These are phyloP conservation scores for Phasianus colchicus DNA, from an alignment of 2,113 vertebrate species.

Conservation along the genomic window DNA sequence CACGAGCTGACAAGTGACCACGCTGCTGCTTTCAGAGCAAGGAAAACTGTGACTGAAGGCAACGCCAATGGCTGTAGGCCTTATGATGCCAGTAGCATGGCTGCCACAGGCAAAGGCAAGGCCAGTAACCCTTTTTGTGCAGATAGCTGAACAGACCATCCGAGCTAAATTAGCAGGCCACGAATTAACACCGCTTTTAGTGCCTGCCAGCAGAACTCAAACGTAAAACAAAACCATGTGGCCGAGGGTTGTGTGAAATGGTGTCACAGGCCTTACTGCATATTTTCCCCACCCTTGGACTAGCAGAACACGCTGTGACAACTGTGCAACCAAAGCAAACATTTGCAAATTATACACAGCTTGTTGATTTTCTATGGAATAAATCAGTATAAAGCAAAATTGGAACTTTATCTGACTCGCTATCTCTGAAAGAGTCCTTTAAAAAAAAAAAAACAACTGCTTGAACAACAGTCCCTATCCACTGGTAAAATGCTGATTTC, in stretches of 20 bases:
- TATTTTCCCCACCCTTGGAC: slow-evolving; percentile 20
- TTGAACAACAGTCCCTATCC: neutral
- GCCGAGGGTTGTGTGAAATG: slow-evolving; percentile 29
- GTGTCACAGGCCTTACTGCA: slow-evolving; percentile 39
- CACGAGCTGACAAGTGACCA: neutral
- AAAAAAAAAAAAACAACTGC: slow-evolving; percentile 4
- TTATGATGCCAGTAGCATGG: fast-evolving
- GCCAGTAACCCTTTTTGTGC: neutral
- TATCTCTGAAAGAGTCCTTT: neutral
- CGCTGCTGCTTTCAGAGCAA: neutral
- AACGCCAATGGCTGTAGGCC: neutral
- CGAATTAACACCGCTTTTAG: slow-evolving; percentile 41
- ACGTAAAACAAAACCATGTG: slow-evolving; percentile 64
- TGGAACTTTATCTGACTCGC: neutral
- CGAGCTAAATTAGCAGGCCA: slow-evolving; percentile 39
- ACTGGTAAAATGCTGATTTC: neutral
- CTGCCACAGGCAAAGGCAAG: neutral
- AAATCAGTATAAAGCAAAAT: neutral
- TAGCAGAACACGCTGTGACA: slow-evolving; percentile 47
- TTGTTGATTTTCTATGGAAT: slow-evolving; percentile 35
- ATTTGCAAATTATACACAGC: slow-evolving; percentile 46
- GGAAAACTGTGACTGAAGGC: neutral
- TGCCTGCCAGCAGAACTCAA: slow-evolving; percentile 54
- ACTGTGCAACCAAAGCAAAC: slow-evolving; percentile 49
- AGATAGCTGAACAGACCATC: neutral